Evolutionary conservation across 1,140 invertebrate species (phyloP).

Genomic region (Drosophila fuyamai): DNA sequence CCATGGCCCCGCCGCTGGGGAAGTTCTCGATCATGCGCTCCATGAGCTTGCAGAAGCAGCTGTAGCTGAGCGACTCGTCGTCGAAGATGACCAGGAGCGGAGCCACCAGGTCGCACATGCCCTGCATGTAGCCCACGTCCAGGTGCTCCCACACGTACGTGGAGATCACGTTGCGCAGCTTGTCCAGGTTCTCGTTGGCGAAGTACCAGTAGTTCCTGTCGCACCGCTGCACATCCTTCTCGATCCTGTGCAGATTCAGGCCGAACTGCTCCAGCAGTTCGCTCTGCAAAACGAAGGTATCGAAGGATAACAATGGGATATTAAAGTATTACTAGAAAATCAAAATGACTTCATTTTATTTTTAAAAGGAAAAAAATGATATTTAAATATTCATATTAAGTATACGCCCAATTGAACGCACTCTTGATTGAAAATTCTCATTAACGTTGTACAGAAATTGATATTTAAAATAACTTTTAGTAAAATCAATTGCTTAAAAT

Average conservation of each 20-base stretch:
- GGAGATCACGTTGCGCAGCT: conserved; percentile 98
- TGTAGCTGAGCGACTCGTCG: conserved; percentile 96
- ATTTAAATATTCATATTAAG: background rate
- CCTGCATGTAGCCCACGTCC: conserved; percentile 95
- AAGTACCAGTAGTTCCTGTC: conserved; percentile 98
- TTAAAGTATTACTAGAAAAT: too few species aligned
- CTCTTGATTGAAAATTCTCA: too few species aligned
- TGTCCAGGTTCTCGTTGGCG: conserved; percentile 94
- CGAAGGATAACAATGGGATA: too few species aligned
- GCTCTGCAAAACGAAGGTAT: conserved; percentile 85
- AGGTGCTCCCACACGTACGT: conserved; percentile 98
- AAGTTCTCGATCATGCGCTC: conserved; percentile 95
- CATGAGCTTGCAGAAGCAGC: conserved; percentile 96
- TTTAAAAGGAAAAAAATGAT: too few species aligned
- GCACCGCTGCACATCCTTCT: conserved; percentile 98
- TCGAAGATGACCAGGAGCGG: conserved; percentile 96
- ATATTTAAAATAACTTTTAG: too few species aligned
- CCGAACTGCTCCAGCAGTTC: conserved; percentile 95
- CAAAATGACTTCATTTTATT: too few species aligned
- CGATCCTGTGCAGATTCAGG: conserved; percentile 96
- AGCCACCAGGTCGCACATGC: conserved; percentile 98
- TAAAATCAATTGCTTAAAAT: too few species aligned
- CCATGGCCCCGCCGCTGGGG: conserved; percentile 96
- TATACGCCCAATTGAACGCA: background rate
- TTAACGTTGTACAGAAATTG: too few species aligned